phyloP scores from a whole-genome alignment of 2,888 invertebrate genomes.

The Tenthredo distinguenda region DNA sequence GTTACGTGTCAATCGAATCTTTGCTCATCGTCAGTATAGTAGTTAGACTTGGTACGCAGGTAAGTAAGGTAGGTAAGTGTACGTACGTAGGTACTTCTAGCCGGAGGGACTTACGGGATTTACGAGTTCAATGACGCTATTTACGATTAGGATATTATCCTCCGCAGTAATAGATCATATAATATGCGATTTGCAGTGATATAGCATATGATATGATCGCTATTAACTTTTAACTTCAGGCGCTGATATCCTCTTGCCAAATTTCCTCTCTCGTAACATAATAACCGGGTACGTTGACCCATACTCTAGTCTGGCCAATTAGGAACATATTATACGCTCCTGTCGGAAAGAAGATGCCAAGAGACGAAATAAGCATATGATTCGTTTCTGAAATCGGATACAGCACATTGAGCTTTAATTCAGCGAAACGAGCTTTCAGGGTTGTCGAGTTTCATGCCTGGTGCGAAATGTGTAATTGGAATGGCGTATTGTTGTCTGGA shows the following conservation, averaged over 20 bases:
- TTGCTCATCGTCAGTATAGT: conserved; percentile 11
- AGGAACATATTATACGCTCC: background rate
- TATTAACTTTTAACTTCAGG: background rate
- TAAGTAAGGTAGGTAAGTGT: background rate
- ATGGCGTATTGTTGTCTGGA: background rate
- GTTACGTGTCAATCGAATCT: conserved; percentile 48
- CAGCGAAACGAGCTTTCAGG: background rate
- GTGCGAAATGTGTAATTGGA: background rate
- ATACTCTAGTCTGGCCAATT: background rate
- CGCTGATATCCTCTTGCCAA: background rate
- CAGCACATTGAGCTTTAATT: background rate
- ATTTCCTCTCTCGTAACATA: background rate
- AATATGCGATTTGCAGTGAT: background rate
- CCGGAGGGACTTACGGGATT: conserved; percentile 35
- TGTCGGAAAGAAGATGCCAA: background rate
- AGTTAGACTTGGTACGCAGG: background rate
- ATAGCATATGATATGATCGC: background rate
- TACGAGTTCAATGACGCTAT: conserved; percentile 28
- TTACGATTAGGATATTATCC: conserved; percentile 5
- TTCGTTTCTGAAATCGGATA: background rate
- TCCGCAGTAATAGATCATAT: background rate
- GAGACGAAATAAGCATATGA: background rate
- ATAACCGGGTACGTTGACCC: background rate
- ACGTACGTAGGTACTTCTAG: background rate
- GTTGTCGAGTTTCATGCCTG: background rate